Evolutionary conservation across 2,797 vertebrate genomes (phyloP).

Genomic region (Neosilurus hyrtlii): DNA sequence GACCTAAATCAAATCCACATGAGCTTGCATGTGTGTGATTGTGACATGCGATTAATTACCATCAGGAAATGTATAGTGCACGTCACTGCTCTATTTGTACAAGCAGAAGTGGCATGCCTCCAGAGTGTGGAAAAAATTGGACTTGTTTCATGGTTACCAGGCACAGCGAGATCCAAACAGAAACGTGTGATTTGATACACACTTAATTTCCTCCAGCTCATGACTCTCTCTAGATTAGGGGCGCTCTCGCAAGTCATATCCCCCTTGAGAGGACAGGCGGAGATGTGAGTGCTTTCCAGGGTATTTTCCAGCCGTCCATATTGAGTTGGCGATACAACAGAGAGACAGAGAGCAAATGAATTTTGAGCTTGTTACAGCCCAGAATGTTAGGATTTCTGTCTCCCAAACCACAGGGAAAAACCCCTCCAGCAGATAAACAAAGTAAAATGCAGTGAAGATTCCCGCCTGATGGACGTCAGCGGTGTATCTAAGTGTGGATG

Average conservation of each 20-base stretch:
- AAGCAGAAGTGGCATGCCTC: slow-evolving; percentile 26
- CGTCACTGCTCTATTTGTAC: slow-evolving; percentile 41
- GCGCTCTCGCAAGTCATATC: slow-evolving; percentile 41
- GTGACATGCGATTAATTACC: slow-evolving; percentile 44
- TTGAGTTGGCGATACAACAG: slow-evolving; percentile 66
- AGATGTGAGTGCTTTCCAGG: slow-evolving; percentile 65
- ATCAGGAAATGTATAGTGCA: slow-evolving; percentile 45
- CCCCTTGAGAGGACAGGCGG: slow-evolving; percentile 58
- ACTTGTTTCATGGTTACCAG: slow-evolving; percentile 70
- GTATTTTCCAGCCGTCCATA: slow-evolving; percentile 69
- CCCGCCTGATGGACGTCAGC: slow-evolving; percentile 64
- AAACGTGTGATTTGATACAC: slow-evolving; percentile 60
- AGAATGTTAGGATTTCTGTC: slow-evolving; percentile 64
- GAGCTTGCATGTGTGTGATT: slow-evolving; percentile 44
- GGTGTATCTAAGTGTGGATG: slow-evolving; percentile 30
- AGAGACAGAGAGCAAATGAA: slow-evolving; percentile 66
- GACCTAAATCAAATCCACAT: slow-evolving; percentile 50
- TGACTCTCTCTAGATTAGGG: slow-evolving; percentile 56
- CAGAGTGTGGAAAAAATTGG: slow-evolving; percentile 47
- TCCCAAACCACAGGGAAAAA: slow-evolving; percentile 68
- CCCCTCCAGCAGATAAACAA: slow-evolving; percentile 59
- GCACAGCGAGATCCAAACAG: slow-evolving; percentile 66
- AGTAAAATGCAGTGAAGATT: slow-evolving; percentile 59
- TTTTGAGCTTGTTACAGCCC: slow-evolving; percentile 64
- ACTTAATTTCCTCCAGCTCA: slow-evolving; percentile 64